These are phyloP conservation scores for Epiblema foenella DNA, from an alignment of 2,888 invertebrate genomes.

Conservation along the genomic window DNA sequence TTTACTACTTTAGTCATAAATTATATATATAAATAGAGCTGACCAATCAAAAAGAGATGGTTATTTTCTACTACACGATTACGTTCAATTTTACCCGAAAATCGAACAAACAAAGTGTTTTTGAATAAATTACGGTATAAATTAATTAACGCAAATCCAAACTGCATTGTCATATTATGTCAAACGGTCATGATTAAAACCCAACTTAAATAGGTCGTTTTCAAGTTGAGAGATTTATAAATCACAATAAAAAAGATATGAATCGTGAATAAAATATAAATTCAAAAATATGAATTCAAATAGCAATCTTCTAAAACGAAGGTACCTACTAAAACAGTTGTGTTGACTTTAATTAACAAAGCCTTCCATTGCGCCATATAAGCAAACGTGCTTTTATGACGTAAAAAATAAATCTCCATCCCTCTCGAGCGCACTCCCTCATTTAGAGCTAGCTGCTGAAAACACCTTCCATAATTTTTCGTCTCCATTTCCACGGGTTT, in stretches of 20 bases:
- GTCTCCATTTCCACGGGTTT: slow-evolving; percentile 65
- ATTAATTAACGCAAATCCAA: too few species aligned
- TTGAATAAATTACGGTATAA: too few species aligned
- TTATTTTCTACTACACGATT: too few species aligned
- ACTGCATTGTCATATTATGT: slow-evolving; percentile 36
- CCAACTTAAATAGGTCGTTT: slow-evolving; percentile 4
- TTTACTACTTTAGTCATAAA: too few species aligned
- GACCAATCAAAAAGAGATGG: too few species aligned
- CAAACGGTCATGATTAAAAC: slow-evolving; percentile 8
- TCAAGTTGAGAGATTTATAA: slow-evolving; percentile 5
- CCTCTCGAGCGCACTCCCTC: slow-evolving; percentile 7
- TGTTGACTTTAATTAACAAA: slow-evolving; percentile 26
- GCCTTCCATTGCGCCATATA: not conserved
- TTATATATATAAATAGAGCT: too few species aligned
- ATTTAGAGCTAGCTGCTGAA: slow-evolving; percentile 52
- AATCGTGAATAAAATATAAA: not conserved
- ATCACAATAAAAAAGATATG: not conserved
- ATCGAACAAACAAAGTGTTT: too few species aligned
- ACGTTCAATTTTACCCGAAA: too few species aligned
- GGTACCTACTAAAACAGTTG: slow-evolving; percentile 5
- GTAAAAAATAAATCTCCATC: slow-evolving; percentile 11
- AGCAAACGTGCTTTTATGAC: slow-evolving; percentile 8
- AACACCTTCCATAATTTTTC: slow-evolving; percentile 64
- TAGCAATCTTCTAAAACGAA: slow-evolving; percentile 6
- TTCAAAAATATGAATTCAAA: not conserved